Base-by-base conservation (phyloP, 2,797 vertebrate genomes). In the Ibycter americanus region DNA sequence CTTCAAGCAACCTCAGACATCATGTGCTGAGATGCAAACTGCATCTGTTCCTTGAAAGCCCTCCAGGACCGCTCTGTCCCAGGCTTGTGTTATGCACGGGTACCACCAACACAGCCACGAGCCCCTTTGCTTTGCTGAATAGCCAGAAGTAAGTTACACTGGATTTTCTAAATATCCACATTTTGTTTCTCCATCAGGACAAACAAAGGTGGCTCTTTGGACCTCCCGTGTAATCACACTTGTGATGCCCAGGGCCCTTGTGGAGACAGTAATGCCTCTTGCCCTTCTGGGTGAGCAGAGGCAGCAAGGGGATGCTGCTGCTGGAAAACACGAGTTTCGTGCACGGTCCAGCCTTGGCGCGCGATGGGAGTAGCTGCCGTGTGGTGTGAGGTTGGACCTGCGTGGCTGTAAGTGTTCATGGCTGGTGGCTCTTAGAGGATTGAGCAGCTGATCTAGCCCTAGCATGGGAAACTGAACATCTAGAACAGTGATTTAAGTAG, bases 101-200 rank as follows among this genome's bases (percentile, higher is more conserved):
- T 49, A 5, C 61, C 80, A 44, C 80, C 80, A n/a, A 12, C 62
- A 17, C 85, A 70, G 1, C 66, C 77, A 8, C 20, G 11, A 31
- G 51, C 32, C 56, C 51, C 54, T 84, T 49, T 36, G 55, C 55
- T 62, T 34, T 47, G 55, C 82, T 59, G 71, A 14, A 13, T 8
- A n/a, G 2, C 0, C 7, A 21, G 47, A 8, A 55, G 11, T 6
- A 6, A 86, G 6, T 78, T 14, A 27, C 67, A 0, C 51, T 6
- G 63, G 16, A 6, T 36, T 70, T 70, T 15, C 38, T 29, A 8
- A 87, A 34, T 20, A 2, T 11, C 29, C 7, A 0, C 4, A 0
- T 15, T 54, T 61, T 40, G 12, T 31, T 42, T 68, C 27, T 71
- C 40, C 68, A 9, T 8, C 44, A 22, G 80, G 56, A 22, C 36